Percentiles rank a stretch among this genome's conserved stretches.
Evolutionary conservation across 2,888 invertebrate genomes (phyloP).

Genomic region (Platypus cylindrus): DNA sequence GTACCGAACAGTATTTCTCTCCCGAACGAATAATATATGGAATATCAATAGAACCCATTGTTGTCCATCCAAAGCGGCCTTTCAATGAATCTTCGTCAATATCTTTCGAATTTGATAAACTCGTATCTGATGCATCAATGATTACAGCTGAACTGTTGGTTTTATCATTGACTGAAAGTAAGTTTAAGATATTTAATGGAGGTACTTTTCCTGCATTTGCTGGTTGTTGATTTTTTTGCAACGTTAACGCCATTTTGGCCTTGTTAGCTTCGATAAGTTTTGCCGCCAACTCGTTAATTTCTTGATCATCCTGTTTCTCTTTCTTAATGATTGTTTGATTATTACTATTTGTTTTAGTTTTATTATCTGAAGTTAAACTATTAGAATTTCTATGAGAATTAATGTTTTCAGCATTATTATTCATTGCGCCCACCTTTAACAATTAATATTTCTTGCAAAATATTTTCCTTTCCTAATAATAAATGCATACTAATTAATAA

Average conservation of each 20-base stretch:
- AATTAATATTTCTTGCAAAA: no score
- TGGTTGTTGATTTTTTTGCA: conserved; percentile 20
- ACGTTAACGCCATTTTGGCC: conserved; percentile 40
- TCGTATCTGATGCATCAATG: conserved; percentile 27
- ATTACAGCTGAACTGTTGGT: conserved; percentile 30
- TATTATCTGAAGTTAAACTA: conserved; percentile 5
- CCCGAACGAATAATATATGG: conserved; percentile 77
- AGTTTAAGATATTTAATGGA: conserved; percentile 51
- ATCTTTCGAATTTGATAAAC: conserved; percentile 20
- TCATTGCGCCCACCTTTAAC: conserved; percentile 17
- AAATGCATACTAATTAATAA: no score
- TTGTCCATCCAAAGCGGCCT: conserved; percentile 84
- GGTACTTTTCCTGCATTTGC: conserved; percentile 41
- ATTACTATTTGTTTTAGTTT: conserved; percentile 5
- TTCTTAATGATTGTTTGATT: conserved; percentile 45
- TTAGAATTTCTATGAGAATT: conserved; percentile 7
- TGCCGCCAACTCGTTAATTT: conserved; percentile 74
- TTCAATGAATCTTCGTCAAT: conserved; percentile 63
- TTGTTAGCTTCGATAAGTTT: conserved; percentile 60
- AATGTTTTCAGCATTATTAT: conserved; percentile 15
- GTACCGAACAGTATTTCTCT: conserved; percentile 81
- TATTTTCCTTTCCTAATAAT: no score
- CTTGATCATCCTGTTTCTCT: conserved; percentile 73
- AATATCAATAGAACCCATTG: conserved; percentile 72
- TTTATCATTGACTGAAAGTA: conserved; percentile 34